Percentiles rank a stretch among this genome's conserved stretches.
These are phyloP conservation scores for Pseudanteris insignis DNA, from an alignment of 2,888 invertebrate species.

Conservation along the genomic window DNA sequence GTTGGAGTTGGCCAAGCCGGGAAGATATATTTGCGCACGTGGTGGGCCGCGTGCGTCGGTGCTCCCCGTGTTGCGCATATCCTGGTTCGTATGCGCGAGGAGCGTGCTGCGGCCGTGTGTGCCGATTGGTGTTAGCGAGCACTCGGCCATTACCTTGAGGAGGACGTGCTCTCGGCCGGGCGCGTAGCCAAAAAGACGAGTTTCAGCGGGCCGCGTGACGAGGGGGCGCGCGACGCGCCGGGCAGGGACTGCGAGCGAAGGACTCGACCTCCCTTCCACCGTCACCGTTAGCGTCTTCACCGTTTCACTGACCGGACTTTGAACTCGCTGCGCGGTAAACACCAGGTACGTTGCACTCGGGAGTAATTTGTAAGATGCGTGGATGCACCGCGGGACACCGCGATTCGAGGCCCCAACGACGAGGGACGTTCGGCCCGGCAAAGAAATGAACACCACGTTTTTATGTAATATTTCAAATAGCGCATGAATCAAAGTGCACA, in stretches of 20 bases:
- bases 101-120: slow-evolving; percentile 21
- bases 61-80: slow-evolving; percentile 51
- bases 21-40: slow-evolving; percentile 6
- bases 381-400: slow-evolving; percentile 30
- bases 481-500: slow-evolving; percentile 20
- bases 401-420: slow-evolving; percentile 6
- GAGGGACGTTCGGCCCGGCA: slow-evolving; percentile 8
- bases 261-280: slow-evolving; percentile 30
- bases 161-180: slow-evolving; percentile 45
- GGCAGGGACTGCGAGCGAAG: too few relatives aligned
- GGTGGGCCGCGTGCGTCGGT: slow-evolving; percentile 12
- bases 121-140: slow-evolving; percentile 48
- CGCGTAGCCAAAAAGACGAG: slow-evolving; percentile 18
- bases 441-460: slow-evolving; percentile 30
- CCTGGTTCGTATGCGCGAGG: slow-evolving; percentile 3
- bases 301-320: slow-evolving; percentile 65
- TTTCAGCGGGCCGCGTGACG: slow-evolving; percentile 8
- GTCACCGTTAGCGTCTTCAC: slow-evolving; percentile 45
- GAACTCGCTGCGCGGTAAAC: slow-evolving; percentile 64
- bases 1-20: too few relatives aligned
- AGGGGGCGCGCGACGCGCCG: slow-evolving; percentile 3
- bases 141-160: slow-evolving; percentile 52
- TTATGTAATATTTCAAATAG: slow-evolving; percentile 37
- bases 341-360: slow-evolving; percentile 64
- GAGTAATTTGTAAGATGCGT: slow-evolving; percentile 56